phyloP scores from a whole-genome alignment of 2,113 vertebrate genomes.

The Miniopterus natalensis region DNA sequence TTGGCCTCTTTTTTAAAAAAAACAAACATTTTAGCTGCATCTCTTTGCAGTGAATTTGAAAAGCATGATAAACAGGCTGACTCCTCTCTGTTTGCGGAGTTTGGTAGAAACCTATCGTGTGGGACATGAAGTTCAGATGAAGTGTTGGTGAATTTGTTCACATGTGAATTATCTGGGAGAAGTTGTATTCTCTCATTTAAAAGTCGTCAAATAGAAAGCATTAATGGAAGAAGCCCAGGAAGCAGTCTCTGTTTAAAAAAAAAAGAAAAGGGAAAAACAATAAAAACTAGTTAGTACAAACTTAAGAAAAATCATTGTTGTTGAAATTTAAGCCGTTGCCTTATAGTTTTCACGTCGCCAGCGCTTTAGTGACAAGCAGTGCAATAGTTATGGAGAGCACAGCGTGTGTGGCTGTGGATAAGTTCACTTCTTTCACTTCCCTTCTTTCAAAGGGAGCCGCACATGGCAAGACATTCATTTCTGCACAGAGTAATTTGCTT shows the following conservation, averaged over 20 bases:
- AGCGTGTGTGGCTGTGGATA: neutral
- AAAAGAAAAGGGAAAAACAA: neutral
- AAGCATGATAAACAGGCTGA: neutral
- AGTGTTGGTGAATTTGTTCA: neutral
- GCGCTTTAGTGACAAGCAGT: neutral
- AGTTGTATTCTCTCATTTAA: constrained; percentile 37
- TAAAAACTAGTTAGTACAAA: neutral
- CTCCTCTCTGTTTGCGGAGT: neutral
- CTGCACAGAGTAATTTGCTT: neutral
- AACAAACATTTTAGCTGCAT: neutral
- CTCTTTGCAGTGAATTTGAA: constrained; percentile 33
- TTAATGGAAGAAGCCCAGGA: neutral
- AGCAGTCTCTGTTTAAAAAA: constrained; percentile 24
- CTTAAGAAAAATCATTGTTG: neutral
- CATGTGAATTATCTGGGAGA: neutral
- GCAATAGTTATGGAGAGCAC: neutral
- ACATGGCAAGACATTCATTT: neutral
- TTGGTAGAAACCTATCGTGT: neutral
- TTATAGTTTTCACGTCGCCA: neutral
- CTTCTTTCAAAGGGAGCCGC: neutral
- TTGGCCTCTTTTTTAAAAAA: neutral
- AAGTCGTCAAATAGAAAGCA: neutral
- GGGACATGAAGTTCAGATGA: constrained; percentile 4
- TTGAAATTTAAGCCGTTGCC: neutral
- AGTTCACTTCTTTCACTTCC: neutral